Evolutionary conservation across 2,888 invertebrate species (phyloP).

Genomic region (Protophormia terraenovae): DNA sequence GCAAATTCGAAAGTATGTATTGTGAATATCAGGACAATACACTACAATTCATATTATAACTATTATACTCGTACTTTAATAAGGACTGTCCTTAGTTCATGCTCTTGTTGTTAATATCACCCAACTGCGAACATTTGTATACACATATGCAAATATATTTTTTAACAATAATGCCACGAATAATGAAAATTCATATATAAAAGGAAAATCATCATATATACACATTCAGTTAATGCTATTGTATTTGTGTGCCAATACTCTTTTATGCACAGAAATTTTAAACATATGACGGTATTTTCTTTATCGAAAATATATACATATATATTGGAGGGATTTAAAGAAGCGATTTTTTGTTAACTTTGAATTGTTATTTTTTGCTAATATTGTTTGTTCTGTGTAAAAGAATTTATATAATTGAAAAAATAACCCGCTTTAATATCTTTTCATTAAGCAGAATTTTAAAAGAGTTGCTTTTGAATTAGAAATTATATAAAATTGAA

Average conservation of each 20-base stretch:
- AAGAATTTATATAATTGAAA: background rate
- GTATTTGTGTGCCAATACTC: background rate
- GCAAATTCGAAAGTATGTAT: background rate
- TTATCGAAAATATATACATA: too few species aligned
- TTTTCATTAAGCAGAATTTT: too few species aligned
- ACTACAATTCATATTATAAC: background rate
- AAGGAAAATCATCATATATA: background rate
- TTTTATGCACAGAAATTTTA: background rate
- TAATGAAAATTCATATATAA: constrained; percentile 4
- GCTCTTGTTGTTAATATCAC: too few species aligned
- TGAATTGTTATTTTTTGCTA: too few species aligned
- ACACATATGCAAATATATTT: constrained; percentile 2
- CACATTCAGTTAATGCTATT: background rate
- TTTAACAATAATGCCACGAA: constrained; percentile 2
- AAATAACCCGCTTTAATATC: background rate
- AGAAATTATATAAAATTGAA: too few species aligned
- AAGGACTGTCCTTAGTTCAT: background rate
- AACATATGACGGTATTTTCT: background rate
- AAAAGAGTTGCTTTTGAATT: too few species aligned
- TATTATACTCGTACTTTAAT: background rate
- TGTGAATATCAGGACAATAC: background rate
- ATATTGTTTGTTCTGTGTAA: too few species aligned
- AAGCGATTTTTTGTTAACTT: background rate
- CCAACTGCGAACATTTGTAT: background rate
- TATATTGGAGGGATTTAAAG: background rate